Evolutionary conservation across 2,888 invertebrate species (phyloP), one percentile per base, ranked within the genome.

Genomic region (Chouioia cunea): DNA sequence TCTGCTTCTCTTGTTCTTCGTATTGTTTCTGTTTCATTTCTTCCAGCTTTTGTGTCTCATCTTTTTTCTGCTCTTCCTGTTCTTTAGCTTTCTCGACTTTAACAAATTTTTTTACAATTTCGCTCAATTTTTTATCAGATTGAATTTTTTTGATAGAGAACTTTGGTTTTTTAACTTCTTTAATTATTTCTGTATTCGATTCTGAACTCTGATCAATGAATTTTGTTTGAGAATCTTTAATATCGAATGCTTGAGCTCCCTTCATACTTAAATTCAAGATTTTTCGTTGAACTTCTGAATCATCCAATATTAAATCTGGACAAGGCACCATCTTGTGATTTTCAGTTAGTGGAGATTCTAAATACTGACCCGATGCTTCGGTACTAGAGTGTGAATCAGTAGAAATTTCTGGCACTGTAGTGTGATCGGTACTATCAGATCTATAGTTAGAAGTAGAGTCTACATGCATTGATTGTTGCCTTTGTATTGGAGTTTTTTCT

Each of bases 121-220:
- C 58, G 22, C 73, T 69, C 71, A 71, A 68, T 69, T 53, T 71
- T 59, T 66, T 73, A 58, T 73, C 73, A 44, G 69, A 73, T 54
- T 70, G 70, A 48, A 73, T 68, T 54, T 73, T 73, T 47, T 65
- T 73, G 8, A 73, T 68, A 1, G 73, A 68, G 60, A 64, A 73
- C 36, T 62, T 70, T 18, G 60, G 58, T 44, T 69, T 72, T 18
- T 57, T 36, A 12, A 46, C 22, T 8, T 47, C 56, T 47, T 36
- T 20, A 43, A 58, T 68, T 46, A 62, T 43, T 50, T 65, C 71
- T 27, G 63, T 46, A 54, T 74, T 74, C 1, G 68, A 63, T 16
- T 74, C 77, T 6, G 83, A 83, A 71, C 83, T 85, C 70, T 85
- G 84, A 74, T 85, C 85, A 60, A 84, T 84, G 52, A 82, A 84